Base-by-base conservation (phyloP, 1,140 invertebrate genomes). In the Sogatella furcifera region DNA sequence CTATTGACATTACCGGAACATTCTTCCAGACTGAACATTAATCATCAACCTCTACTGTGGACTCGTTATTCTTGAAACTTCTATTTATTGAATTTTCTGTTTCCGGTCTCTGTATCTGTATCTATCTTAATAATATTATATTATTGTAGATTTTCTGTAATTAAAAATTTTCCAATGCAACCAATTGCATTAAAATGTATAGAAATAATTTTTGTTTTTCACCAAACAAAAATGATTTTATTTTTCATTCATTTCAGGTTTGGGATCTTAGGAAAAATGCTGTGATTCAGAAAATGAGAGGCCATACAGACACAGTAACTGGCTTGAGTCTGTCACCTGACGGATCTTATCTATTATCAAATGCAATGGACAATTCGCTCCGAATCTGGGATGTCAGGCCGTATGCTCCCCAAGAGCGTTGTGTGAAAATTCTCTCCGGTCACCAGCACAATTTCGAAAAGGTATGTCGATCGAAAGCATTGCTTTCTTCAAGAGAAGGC, bases 361-460 rank as follows among this genome's bases (percentile, higher is more conserved):
- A 98, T 77, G 83, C 93, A 0, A 98, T 99, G 95, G 97, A 99
- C 73, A 95, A 95, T 69, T 92, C 90, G 62, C 69, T 90, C 15
- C 78, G 87, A 41, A 88, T 90, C 65, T 90, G 88, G 87, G 88
- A 90, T 71, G 81, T 90, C 31, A 73, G 87, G 34, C 85, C 87
- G 0, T 90, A 85, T 74, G 78, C 95, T 2, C 90, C 93, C 1
- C 83, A 85, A 53, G 93, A 98, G 69, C 80, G 97, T 63, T 97
- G 94, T 74, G 86, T 97, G 0, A 96, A 97, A 77, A 85, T 97
- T 41, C 83, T 98, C 61, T 80, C 80, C 60, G 95, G 95, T 0
- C 93, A 98, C 79, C 92, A 95, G 69, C 95, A 98, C 74, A 98
- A 97, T 76, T 99, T 97, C 79, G 96, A 98, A 79, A 97, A 96